Base-by-base conservation (phyloP, 1,140 invertebrate genomes). In the Diachasmimorpha longicaudata region DNA sequence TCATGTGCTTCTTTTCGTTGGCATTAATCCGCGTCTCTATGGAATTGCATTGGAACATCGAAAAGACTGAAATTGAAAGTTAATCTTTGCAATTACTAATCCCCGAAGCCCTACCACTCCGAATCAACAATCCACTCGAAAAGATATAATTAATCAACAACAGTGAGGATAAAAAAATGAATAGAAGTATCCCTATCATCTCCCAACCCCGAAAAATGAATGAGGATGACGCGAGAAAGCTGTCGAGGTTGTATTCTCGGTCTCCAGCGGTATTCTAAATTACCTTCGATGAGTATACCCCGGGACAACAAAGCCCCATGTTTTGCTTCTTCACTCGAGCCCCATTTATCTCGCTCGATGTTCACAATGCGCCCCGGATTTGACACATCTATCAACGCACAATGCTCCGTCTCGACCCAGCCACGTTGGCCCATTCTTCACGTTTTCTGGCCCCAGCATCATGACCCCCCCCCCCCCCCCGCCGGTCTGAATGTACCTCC, bases 331-430 rank as follows among this genome's bases (percentile, higher is more conserved):
- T 89, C 87, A 89, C 84, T 85, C 83, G n/a, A 79, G 81, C 81
- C 84, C 87, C 89, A 90, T 90, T 90, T 90, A 90, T 90, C 88
- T 89, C 86, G 81, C 82, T 81, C 80, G 79, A 77, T 44, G 37
- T 37, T 72, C 84, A 90, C 89, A 90, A 90, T 90, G 86, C 86
- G 85, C 84, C 83, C 85, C 87, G 85, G 83, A 89, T 90, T 90
- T 90, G 88, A 90, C 89, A 90, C 89, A 90, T 90, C 89, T 90
- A 90, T 90, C 89, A 90, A 87, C 84, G 84, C 84, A 89, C 84
- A 87, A 86, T 86, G 82, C 80, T 1, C 39, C 44, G n/a, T 46
- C 23, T 68, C 66, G 36, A 68, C 39, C 81, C 78, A 66, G 67
- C 79, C 79, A 80, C 69, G 73, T 76, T 79, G 75, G 74, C 77